Percentiles rank a stretch among this genome's conserved stretches.
Evolutionary conservation across 2,113 vertebrate species (phyloP).

Genomic region (Menidia beryllina): DNA sequence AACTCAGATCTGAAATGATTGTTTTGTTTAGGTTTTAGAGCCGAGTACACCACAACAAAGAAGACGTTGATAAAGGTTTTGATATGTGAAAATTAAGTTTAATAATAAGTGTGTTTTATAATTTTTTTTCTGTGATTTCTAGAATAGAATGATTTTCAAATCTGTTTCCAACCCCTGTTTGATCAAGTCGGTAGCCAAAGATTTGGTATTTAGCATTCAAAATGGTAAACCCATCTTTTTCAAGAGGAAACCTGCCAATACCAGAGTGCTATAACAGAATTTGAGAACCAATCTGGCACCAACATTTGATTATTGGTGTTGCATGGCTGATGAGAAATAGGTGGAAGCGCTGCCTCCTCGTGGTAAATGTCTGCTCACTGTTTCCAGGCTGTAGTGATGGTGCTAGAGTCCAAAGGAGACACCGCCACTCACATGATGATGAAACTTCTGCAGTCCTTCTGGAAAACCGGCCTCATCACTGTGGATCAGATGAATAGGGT

Average conservation of each 20-base stretch:
- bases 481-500: conserved; percentile 93
- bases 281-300: background rate
- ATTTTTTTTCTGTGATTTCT: background rate
- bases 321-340: background rate
- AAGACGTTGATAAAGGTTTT: background rate
- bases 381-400: conserved; percentile 86
- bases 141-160: no score
- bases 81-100: background rate
- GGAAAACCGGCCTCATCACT: conserved; percentile 88
- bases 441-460: conserved; percentile 86
- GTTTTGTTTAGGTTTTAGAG: background rate
- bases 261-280: background rate
- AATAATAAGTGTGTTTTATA: background rate
- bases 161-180: no score
- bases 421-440: conserved; percentile 84
- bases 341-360: conserved; percentile 28
- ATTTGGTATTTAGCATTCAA: no score
- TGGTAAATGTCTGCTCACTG: background rate
- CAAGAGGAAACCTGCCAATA: background rate
- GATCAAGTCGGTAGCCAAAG: no score
- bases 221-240: no score
- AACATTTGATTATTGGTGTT: background rate
- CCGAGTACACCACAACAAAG: background rate
- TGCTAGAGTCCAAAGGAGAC: conserved; percentile 86
- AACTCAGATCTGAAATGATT: background rate